Percentiles rank a stretch among this genome's conserved stretches.
These are phyloP conservation scores for Odontamblyopus rebecca DNA, from an alignment of 2,797 vertebrate genomes.

Conservation along the genomic window DNA sequence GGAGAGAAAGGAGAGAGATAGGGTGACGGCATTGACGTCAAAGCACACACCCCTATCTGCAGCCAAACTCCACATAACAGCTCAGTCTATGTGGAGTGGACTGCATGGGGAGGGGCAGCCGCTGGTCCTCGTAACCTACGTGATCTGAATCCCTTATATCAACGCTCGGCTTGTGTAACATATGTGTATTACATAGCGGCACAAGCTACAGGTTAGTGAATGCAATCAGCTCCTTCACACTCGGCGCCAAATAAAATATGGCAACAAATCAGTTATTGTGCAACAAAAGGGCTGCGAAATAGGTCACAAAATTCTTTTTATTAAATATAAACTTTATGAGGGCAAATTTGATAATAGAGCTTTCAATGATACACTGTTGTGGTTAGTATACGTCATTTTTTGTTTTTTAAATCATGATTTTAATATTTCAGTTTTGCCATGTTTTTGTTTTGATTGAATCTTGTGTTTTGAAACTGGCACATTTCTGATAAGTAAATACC, in stretches of 20 bases:
- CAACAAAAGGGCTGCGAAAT: background rate
- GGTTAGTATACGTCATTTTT: no score
- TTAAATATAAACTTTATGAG: no score
- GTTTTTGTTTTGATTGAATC: background rate
- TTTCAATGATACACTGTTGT: no score
- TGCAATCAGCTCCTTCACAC: constrained; percentile 13
- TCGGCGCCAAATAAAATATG: constrained; percentile 2
- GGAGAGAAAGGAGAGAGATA: constrained; percentile 39
- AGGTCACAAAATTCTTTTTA: background rate
- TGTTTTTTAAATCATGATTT: no score
- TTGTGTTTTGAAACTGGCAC: background rate
- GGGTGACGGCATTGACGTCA: constrained; percentile 70
- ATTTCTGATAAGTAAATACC: background rate
- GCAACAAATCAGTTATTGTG: background rate
- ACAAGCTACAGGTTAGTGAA: constrained; percentile 55
- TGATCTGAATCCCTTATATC: constrained; percentile 67
- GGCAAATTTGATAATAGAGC: no score
- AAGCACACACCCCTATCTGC: constrained; percentile 71
- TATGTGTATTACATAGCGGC: constrained; percentile 51
- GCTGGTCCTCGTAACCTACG: constrained; percentile 62
- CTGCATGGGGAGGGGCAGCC: constrained; percentile 71
- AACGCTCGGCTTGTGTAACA: constrained; percentile 64
- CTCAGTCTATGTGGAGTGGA: constrained; percentile 46
- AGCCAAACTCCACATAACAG: constrained; percentile 65
- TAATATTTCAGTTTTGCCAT: no score